Conservation (phyloP, 2,113 vertebrate genomes). For the Rynchops niger region DNA sequence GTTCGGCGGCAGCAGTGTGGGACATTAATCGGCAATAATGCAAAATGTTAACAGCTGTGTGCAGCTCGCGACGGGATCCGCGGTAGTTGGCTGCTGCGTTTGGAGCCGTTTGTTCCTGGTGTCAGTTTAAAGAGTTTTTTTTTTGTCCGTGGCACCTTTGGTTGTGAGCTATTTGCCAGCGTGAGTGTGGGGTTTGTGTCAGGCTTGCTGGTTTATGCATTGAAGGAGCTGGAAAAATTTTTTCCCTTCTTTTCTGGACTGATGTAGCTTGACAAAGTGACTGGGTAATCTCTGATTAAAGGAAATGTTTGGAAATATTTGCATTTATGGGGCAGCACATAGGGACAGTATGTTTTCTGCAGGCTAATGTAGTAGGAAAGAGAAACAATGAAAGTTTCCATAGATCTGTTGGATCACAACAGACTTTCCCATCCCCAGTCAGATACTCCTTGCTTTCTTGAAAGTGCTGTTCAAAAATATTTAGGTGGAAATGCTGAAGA, state of each 20-base stretch:
- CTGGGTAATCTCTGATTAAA: background rate
- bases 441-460: background rate
- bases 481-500: background rate
- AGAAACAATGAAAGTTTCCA: background rate
- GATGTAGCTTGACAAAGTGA: background rate
- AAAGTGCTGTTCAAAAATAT: background rate
- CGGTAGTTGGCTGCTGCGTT: background rate
- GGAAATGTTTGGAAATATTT: background rate
- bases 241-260: background rate
- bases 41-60: constrained; percentile 19
- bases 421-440: background rate
- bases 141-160: background rate
- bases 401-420: background rate
- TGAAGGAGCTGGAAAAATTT: background rate
- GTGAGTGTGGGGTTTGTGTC: background rate
- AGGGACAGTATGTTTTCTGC: background rate
- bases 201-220: background rate
- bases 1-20: rapidly evolving
- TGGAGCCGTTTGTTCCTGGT: background rate
- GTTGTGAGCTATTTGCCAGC: background rate
- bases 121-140: background rate
- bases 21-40: constrained; percentile 27
- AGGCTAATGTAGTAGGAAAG: background rate
- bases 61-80: background rate
- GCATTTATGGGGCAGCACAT: background rate